phyloP scores from a whole-genome alignment of 1,140 invertebrate species.

The Camponotus pennsylvanicus region DNA sequence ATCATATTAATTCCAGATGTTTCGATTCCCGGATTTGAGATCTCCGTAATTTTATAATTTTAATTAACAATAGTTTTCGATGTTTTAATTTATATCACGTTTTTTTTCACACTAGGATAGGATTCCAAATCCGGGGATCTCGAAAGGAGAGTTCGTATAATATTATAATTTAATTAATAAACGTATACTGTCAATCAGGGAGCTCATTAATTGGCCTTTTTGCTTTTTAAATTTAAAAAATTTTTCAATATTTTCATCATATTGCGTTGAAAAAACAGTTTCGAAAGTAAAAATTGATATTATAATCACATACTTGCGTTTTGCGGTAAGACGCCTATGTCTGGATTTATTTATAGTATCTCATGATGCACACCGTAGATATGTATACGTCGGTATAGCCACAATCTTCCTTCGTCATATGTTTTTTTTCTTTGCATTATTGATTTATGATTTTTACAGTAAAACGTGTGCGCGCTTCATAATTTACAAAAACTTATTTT shows the following conservation, averaged over 20 bases:
- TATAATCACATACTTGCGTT: not conserved
- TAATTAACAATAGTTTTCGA: no score
- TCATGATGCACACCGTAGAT: conserved; percentile 58
- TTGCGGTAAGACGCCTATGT: conserved; percentile 60
- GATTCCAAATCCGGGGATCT: no score
- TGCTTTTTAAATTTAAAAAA: no score
- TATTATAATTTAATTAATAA: not conserved
- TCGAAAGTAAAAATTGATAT: no score
- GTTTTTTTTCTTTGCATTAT: not conserved
- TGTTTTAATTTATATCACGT: no score
- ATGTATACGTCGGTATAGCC: conserved; percentile 65
- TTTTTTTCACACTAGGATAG: no score
- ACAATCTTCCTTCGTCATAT: conserved; percentile 55
- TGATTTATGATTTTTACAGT: conserved; percentile 1
- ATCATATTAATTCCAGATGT: no score
- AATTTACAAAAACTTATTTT: not conserved
- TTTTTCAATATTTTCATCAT: not conserved
- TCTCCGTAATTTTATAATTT: no score
- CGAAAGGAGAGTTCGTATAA: not conserved
- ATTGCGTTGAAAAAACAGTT: not conserved
- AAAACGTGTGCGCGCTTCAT: not conserved
- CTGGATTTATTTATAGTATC: conserved; percentile 70
- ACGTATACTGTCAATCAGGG: no score
- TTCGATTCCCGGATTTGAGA: no score
- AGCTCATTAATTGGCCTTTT: no score